These are phyloP conservation scores for Gorsachius magnificus DNA, from an alignment of 2,797 vertebrate genomes.

Conservation along the genomic window DNA sequence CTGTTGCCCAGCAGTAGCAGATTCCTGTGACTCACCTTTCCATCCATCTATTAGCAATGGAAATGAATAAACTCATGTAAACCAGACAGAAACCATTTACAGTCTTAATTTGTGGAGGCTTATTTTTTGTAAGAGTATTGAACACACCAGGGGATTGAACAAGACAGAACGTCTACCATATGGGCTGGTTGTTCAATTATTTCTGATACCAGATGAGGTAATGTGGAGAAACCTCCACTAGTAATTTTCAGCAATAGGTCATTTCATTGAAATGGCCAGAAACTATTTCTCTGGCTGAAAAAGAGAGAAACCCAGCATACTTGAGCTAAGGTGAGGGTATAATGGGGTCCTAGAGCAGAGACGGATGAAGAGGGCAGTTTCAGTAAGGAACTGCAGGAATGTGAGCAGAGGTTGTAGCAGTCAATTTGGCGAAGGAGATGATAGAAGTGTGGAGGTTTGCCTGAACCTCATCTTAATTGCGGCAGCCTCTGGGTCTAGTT, in stretches of 20 bases:
- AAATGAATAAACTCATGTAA: background rate
- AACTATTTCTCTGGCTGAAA: background rate
- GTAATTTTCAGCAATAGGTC: background rate
- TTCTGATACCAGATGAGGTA: background rate
- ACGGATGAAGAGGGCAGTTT: background rate
- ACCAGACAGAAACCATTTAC: background rate
- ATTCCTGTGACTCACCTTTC: background rate
- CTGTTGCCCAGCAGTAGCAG: background rate
- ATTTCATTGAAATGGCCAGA: background rate
- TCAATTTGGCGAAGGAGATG: background rate
- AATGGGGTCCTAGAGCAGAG: background rate
- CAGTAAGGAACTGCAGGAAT: accelerated
- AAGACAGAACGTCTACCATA: background rate
- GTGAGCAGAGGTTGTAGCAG: background rate
- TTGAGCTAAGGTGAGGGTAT: background rate
- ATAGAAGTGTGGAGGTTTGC: background rate
- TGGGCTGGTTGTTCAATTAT: background rate
- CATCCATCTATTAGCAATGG: background rate
- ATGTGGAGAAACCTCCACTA: background rate
- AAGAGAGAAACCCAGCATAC: background rate
- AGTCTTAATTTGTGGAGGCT: background rate
- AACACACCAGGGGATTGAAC: background rate
- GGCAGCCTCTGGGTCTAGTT: background rate
- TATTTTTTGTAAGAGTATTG: background rate
- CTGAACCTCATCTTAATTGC: background rate